phyloP scores from a whole-genome alignment of 2,113 vertebrate genomes.

The Lathamus discolor region DNA sequence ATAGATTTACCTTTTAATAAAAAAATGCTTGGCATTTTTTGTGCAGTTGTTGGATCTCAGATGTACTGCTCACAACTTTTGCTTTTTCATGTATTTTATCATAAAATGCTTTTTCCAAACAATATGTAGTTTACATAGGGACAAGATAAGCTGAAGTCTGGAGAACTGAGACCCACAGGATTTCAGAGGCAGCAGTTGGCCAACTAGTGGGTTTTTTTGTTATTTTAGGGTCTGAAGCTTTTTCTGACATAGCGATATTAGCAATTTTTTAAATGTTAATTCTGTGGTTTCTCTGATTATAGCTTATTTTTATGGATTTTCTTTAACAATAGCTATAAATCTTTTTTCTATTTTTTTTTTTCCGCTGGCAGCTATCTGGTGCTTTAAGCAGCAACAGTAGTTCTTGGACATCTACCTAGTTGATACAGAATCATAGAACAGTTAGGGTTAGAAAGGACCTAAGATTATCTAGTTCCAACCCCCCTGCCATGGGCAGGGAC shows the following conservation, averaged over 20 bases:
- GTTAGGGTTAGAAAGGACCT: too few species aligned
- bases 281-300: neutral
- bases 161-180: neutral
- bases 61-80: neutral
- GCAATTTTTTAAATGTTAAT: neutral
- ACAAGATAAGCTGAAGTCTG: neutral
- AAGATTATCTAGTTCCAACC: too few species aligned
- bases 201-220: neutral
- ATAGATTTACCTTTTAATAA: neutral
- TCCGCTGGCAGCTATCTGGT: neutral
- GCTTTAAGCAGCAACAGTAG: neutral
- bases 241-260: neutral
- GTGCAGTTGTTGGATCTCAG: neutral
- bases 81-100: neutral
- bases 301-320: neutral
- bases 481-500: too few species aligned
- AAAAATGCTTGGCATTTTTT: neutral
- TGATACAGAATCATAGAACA: neutral
- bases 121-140: accelerated
- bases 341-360: neutral
- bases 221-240: neutral
- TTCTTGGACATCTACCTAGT: neutral
- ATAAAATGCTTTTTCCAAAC: neutral
- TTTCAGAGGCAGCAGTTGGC: neutral
- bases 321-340: neutral